Evolutionary conservation across 2,797 vertebrate species (phyloP), one percentile per base, ranked within the genome.

Genomic region (Podargus strigoides): DNA sequence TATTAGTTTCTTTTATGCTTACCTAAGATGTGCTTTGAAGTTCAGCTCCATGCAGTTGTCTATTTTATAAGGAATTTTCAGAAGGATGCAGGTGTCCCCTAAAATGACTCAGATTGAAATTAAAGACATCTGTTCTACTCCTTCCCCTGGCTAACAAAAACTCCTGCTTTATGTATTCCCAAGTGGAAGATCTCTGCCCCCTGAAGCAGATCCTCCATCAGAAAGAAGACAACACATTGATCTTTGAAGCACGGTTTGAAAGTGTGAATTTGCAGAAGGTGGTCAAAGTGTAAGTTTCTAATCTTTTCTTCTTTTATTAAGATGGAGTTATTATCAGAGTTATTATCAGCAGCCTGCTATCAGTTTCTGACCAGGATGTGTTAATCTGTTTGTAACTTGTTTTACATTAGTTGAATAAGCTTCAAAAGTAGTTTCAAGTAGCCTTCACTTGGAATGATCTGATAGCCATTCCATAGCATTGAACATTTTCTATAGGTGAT

Each of bases 201-300:
- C 56, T 97, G 78, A 97, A 94, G 64, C 95, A 97, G 32, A 86
- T 87, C 32, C 62, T 92, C 44, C 58, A 80, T 46, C 70, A 93
- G 60, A 80, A 97, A 39, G 93, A 67, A 58, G 97, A 98, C 70
- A 96, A 95, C 70, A 98, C 97, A 37, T 89, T 98, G 88, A 91
- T 97, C 62, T 98, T 98, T 28, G 98, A 98, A 97, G 97, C 98
- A 37, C 95, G 98, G 53, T 98, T 98, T 94, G 98, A 98, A 91
- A 98, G 98, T 81, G 98, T 98, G 60, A 98, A 98, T 96, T 97
- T 98, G 69, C 97, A 98, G 91, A 98, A 97, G 86, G 98, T 97
- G 66, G 90, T 98, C 83, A 98, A 97, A 97, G 93, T 98, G 98
- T 98, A 97, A 96, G 98, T 96, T 94, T 93, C 84, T 91, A 16